Percentiles rank a stretch among this genome's conserved stretches.
phyloP scores from a whole-genome alignment of 2,888 invertebrate genomes.

The Cheilosia pagana region DNA sequence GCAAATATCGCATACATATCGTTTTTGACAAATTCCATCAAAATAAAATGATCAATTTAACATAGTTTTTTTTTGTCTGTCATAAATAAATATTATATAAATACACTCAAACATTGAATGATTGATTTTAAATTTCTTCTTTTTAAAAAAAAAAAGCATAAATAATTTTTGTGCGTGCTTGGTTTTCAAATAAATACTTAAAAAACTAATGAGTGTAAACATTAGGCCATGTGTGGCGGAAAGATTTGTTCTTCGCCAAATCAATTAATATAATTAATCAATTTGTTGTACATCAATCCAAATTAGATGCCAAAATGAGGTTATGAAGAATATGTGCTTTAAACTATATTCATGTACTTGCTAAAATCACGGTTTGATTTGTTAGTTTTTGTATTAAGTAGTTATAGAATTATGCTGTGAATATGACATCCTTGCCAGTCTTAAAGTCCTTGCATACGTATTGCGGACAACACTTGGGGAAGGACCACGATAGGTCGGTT shows the following conservation, averaged over 20 bases:
- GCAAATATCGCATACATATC: constrained; percentile 82
- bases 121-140: constrained; percentile 21
- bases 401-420: constrained; percentile 78
- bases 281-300: constrained; percentile 48
- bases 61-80: constrained; percentile 5
- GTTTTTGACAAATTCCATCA: constrained; percentile 78
- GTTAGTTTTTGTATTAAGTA: constrained; percentile 15
- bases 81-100: constrained; percentile 58
- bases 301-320: constrained; percentile 29
- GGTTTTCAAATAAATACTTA: constrained; percentile 67
- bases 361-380: constrained; percentile 63
- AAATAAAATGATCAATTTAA: constrained; percentile 54
- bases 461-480: constrained; percentile 83
- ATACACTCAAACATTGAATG: constrained; percentile 67
- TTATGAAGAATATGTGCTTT: constrained; percentile 37
- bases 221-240: constrained; percentile 1
- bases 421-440: constrained; percentile 81
- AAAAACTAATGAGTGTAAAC: constrained; percentile 59
- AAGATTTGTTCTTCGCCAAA: constrained; percentile 27
- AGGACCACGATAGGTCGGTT: constrained; percentile 80
- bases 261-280: constrained; percentile 51
- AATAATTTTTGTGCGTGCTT: constrained; percentile 48
- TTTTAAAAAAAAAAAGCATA: constrained; percentile 48
- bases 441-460: constrained; percentile 82
- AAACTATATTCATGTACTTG: constrained; percentile 17